Percentiles rank a stretch among this genome's conserved stretches.
phyloP scores from a whole-genome alignment of 2,888 invertebrate species.

The Craniophora ligustri region DNA sequence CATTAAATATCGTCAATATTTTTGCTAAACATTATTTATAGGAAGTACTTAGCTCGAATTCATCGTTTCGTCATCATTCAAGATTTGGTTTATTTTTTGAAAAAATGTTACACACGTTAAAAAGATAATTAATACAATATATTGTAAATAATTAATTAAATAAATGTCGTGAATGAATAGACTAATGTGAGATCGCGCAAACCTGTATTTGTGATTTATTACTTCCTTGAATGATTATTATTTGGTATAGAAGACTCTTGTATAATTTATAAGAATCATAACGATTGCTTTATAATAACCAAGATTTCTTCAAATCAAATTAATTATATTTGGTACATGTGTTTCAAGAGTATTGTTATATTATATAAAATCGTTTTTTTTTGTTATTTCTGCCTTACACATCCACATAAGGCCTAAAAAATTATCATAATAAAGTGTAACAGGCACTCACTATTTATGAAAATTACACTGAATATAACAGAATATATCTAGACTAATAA shows the following conservation, averaged over 20 bases:
- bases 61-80: no score
- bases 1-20: neutral
- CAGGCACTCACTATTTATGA: conserved; percentile 25
- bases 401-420: no score
- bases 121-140: no score
- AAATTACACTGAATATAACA: conserved; percentile 23
- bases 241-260: neutral
- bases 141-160: conserved; percentile 15
- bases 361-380: no score
- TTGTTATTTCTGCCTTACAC: no score
- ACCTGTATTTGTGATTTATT: conserved; percentile 7
- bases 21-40: neutral
- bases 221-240: neutral
- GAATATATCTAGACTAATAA: conserved; percentile 23
- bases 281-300: no score
- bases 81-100: no score
- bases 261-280: neutral
- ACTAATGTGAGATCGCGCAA: conserved; percentile 32
- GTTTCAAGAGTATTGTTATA: no score
- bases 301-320: no score
- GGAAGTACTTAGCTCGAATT: neutral
- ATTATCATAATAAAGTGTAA: conserved; percentile 3
- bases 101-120: no score
- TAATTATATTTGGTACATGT: no score
- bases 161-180: conserved; percentile 5